Evolutionary conservation across 92 coral and sea anemone species (phyloP).

Genomic region (Nematostella vectensis): DNA sequence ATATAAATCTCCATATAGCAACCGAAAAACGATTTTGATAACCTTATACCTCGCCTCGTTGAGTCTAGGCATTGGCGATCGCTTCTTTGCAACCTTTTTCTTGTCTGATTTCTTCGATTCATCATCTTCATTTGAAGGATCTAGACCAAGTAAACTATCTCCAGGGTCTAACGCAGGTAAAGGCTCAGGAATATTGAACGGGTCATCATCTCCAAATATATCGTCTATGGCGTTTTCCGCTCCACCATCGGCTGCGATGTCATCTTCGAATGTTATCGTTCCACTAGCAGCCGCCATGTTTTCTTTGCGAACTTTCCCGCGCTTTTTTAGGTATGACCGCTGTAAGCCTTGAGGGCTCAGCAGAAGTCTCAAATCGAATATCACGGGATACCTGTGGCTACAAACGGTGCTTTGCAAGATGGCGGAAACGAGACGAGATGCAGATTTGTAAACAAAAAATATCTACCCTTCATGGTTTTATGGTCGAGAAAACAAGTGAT

Average conservation of each 20-base stretch:
- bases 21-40: too few species aligned
- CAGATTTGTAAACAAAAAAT: too few species aligned
- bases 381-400: background rate
- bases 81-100: constrained; percentile 39
- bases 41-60: constrained; percentile 73
- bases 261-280: constrained; percentile 29
- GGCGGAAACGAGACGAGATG: too few species aligned
- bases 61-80: constrained; percentile 72
- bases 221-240: constrained; percentile 18
- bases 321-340: constrained; percentile 14
- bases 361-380: background rate
- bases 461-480: too few species aligned
- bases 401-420: too few species aligned
- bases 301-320: constrained; percentile 21
- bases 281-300: constrained; percentile 29
- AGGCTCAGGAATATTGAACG: constrained; percentile 82
- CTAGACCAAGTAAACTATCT: constrained; percentile 13
- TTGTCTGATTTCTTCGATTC: constrained; percentile 13
- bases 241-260: constrained; percentile 41
- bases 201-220: constrained; percentile 51
- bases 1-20: too few species aligned
- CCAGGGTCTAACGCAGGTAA: constrained; percentile 54
- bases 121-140: constrained; percentile 30
- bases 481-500: too few species aligned
- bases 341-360: constrained; percentile 7